phyloP scores from a whole-genome alignment of 2,113 vertebrate species.

The Hepsetus odoe region DNA sequence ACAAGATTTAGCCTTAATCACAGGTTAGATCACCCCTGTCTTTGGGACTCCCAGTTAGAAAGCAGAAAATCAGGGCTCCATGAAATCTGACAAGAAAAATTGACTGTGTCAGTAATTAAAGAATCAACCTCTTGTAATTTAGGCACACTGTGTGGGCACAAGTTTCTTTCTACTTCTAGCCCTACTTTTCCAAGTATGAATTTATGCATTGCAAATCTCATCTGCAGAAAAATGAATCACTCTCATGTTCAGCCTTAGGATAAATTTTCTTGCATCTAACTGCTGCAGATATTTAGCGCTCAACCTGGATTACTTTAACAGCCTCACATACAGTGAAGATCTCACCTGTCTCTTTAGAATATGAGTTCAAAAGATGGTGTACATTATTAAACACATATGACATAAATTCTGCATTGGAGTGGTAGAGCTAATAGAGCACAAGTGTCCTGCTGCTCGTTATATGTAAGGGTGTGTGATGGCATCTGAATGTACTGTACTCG shows the following conservation, averaged over 20 bases:
- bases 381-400: not conserved
- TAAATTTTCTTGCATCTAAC: constrained; percentile 25
- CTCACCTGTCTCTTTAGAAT: not conserved
- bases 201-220: constrained; percentile 62
- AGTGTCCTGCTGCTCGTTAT: constrained; percentile 1
- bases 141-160: constrained; percentile 45
- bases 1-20: constrained; percentile 46
- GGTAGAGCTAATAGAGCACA: not conserved
- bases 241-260: constrained; percentile 55
- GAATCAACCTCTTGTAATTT: constrained; percentile 40
- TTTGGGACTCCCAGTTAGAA: constrained; percentile 47
- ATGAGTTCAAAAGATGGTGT: not conserved
- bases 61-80: not conserved
- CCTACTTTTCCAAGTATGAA: constrained; percentile 50
- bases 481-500: not conserved
- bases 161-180: constrained; percentile 39
- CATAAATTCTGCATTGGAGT: not conserved
- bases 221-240: constrained; percentile 61
- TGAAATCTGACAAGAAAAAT: constrained; percentile 30
- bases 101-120: constrained; percentile 33
- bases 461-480: not conserved
- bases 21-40: constrained; percentile 44
- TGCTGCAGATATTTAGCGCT: constrained; percentile 5
- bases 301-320: not conserved
- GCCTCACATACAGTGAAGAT: constrained; percentile 25